These are phyloP conservation scores for Oophaga pumilio DNA, from an alignment of 2,113 vertebrate genomes.

Conservation along the genomic window DNA sequence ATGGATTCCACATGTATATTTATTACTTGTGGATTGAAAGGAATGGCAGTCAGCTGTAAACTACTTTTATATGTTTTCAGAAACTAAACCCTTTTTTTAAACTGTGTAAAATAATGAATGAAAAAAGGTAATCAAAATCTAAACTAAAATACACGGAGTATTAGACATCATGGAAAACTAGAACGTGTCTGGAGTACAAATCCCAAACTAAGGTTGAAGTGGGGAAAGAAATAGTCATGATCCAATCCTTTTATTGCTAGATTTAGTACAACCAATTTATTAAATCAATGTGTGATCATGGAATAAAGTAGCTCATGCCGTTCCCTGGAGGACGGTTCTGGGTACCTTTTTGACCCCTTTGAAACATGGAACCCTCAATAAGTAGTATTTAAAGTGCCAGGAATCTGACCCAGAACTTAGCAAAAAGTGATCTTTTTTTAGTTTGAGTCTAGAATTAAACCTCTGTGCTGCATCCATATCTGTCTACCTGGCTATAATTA, in stretches of 20 bases:
- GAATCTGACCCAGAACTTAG: background rate
- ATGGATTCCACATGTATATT: conserved; percentile 52
- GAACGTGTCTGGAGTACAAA: background rate
- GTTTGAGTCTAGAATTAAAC: background rate
- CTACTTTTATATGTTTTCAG: background rate
- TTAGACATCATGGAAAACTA: background rate
- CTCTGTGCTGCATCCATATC: background rate
- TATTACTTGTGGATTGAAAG: background rate
- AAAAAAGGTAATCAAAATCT: background rate
- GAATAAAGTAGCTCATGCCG: background rate
- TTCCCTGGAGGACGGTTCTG: background rate
- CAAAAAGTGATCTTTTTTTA: background rate
- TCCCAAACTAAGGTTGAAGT: background rate
- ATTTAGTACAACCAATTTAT: background rate
- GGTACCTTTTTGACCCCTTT: background rate
- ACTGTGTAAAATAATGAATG: background rate
- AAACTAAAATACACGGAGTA: background rate
- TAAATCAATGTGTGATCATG: too few species aligned
- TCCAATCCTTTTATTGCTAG: background rate
- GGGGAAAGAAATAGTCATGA: too few species aligned
- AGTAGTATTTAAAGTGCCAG: background rate
- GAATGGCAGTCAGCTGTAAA: background rate
- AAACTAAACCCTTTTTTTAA: background rate
- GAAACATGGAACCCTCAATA: background rate
- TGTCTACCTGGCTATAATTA: background rate